Conservation (phyloP, 2,113 vertebrate genomes). For the Colossoma macropomum region DNA sequence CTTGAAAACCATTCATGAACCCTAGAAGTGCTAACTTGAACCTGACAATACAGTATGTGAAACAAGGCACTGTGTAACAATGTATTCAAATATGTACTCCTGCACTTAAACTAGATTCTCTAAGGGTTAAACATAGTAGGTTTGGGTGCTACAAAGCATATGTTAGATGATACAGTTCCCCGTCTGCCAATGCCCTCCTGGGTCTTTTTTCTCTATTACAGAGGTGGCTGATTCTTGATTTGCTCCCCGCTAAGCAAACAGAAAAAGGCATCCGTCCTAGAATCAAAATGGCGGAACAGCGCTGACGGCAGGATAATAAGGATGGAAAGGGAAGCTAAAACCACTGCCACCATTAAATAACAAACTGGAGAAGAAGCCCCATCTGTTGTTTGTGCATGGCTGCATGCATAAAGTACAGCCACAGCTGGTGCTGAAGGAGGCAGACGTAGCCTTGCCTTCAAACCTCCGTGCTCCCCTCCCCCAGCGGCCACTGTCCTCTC, state of each 20-base stretch:
- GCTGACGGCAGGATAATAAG: conserved; percentile 39
- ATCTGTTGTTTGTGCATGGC: conserved; percentile 63
- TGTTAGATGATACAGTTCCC: not conserved
- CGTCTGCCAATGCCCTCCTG: not conserved
- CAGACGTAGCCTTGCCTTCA: conserved; percentile 29
- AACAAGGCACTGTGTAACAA: no score
- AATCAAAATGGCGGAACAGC: not conserved
- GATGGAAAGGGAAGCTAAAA: conserved; percentile 43
- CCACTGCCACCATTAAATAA: conserved; percentile 55
- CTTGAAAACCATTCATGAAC: no score
- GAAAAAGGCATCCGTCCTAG: conserved; percentile 8
- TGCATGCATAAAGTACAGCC: conserved; percentile 54
- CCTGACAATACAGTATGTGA: not conserved
- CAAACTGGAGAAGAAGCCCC: conserved; percentile 57
- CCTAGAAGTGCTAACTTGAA: no score
- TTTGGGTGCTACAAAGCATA: conserved; percentile 5
- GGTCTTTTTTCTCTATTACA: not conserved
- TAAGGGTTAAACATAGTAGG: not conserved
- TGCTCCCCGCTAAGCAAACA: conserved; percentile 22
- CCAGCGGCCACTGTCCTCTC: not conserved
- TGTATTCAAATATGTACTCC: no score
- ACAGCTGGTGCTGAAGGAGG: conserved; percentile 57
- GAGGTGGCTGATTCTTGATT: conserved; percentile 3
- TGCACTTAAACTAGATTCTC: not conserved
- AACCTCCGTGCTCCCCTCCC: not conserved